These are phyloP conservation scores for Drosophila colorata DNA, from an alignment of 2,888 invertebrate genomes.

Conservation along the genomic window DNA sequence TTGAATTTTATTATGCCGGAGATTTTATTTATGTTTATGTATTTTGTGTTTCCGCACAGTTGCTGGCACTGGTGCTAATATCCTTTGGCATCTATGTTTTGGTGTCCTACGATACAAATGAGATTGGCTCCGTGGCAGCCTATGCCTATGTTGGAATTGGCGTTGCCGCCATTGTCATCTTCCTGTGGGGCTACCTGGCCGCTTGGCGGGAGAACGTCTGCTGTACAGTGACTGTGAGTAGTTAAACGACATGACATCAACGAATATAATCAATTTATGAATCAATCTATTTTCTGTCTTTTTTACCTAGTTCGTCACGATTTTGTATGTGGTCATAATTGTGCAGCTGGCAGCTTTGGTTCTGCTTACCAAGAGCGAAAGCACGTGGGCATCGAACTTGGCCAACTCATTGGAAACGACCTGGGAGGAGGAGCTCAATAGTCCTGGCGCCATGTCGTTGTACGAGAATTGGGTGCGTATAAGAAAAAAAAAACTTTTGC, in stretches of 20 bases:
- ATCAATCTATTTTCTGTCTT: slow-evolving; percentile 86
- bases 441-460: slow-evolving; percentile 79
- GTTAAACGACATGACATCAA: slow-evolving; percentile 17
- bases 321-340: slow-evolving; percentile 70
- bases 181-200: slow-evolving; percentile 95
- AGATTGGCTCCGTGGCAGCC: slow-evolving; percentile 49
- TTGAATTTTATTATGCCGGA: slow-evolving; percentile 5
- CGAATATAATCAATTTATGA: neutral
- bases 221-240: slow-evolving; percentile 92
- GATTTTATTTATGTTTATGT: neutral
- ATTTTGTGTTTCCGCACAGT: slow-evolving; percentile 48
- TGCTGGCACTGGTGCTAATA: slow-evolving; percentile 76
- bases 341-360: slow-evolving; percentile 59
- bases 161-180: slow-evolving; percentile 86
- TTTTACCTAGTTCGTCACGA: slow-evolving; percentile 83
- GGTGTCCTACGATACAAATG: slow-evolving; percentile 66
- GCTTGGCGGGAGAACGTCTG: slow-evolving; percentile 94
- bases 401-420: slow-evolving; percentile 83
- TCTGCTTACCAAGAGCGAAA: slow-evolving; percentile 43
- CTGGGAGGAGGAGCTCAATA: slow-evolving; percentile 84
- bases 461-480: slow-evolving; percentile 81
- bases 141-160: slow-evolving; percentile 71
- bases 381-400: slow-evolving; percentile 64
- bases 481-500: neutral
- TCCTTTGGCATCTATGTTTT: slow-evolving; percentile 75